A percentile compares a stretch with the other conserved stretches of the same genome.
These are phyloP conservation scores for Lomographa bimaculata DNA, from an alignment of 2,888 invertebrate genomes.

Conservation along the genomic window DNA sequence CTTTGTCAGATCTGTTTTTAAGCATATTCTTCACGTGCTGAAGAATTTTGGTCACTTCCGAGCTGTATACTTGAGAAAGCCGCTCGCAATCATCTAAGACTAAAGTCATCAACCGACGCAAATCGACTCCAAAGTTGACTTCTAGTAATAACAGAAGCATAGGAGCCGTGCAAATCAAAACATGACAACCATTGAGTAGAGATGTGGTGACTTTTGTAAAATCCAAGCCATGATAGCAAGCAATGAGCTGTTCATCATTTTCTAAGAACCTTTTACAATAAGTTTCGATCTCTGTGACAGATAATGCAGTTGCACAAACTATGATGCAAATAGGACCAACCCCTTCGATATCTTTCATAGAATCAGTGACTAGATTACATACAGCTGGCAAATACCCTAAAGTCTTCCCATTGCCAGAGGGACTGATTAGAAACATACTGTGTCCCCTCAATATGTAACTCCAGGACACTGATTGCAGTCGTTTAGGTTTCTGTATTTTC, in stretches of 20 bases:
- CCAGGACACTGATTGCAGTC: conserved; percentile 88
- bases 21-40: conserved; percentile 69
- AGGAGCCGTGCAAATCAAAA: conserved; percentile 88
- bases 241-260: conserved; percentile 54
- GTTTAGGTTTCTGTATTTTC: conserved; percentile 64
- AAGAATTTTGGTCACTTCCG: conserved; percentile 69
- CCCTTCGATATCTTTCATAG: conserved; percentile 51
- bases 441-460: conserved; percentile 86
- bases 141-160: conserved; percentile 74
- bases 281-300: conserved; percentile 74
- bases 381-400: conserved; percentile 88
- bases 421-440: conserved; percentile 86
- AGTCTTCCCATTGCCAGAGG: conserved; percentile 86
- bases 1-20: conserved; percentile 62
- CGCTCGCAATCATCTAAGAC: conserved; percentile 89
- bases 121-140: conserved; percentile 74
- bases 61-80: conserved; percentile 79
- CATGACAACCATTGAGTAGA: conserved; percentile 86
- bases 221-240: conserved; percentile 71
- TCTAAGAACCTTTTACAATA: conserved; percentile 67
- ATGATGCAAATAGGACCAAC: conserved; percentile 86
- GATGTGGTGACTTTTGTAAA: conserved; percentile 59
- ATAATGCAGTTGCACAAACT: conserved; percentile 85
- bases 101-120: conserved; percentile 85
- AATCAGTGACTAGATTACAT: conserved; percentile 82